These are phyloP conservation scores for Calephelis perditalis DNA, from an alignment of 2,888 invertebrate species.

Conservation along the genomic window DNA sequence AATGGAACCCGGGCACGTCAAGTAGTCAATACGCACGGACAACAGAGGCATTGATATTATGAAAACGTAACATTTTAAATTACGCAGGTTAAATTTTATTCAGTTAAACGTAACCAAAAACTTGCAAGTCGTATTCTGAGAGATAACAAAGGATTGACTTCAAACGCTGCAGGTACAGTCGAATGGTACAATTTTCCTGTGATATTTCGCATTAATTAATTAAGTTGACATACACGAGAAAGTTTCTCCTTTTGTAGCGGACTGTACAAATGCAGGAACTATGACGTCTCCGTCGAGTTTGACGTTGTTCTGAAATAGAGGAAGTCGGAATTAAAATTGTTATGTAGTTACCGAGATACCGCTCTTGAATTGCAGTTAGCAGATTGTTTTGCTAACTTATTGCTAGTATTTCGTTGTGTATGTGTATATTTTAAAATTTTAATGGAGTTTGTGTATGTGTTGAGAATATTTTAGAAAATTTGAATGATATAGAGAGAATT, in stretches of 20 bases:
- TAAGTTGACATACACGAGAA: slow-evolving; percentile 7
- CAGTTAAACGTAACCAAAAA: background rate
- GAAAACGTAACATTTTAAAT: too few relatives aligned
- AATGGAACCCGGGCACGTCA: too few relatives aligned
- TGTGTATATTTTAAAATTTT: too few relatives aligned
- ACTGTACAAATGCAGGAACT: slow-evolving; percentile 13
- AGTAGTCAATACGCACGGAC: too few relatives aligned
- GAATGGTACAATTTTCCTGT: slow-evolving; percentile 2
- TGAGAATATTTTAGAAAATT: too few relatives aligned
- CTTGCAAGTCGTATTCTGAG: background rate
- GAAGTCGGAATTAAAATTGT: slow-evolving; percentile 13
- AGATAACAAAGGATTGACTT: background rate
- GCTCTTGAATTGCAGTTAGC: slow-evolving; percentile 11
- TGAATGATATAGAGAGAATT: too few relatives aligned
- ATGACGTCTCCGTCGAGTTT: slow-evolving; percentile 10
- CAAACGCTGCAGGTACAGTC: background rate
- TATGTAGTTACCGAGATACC: background rate
- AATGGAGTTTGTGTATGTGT: too few relatives aligned
- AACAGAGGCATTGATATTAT: too few relatives aligned
- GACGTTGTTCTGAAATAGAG: slow-evolving; percentile 4
- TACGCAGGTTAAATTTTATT: too few relatives aligned
- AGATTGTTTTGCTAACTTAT: slow-evolving; percentile 8
- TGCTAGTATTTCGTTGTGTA: slow-evolving; percentile 1
- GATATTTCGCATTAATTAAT: slow-evolving; percentile 8
- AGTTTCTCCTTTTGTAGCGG: slow-evolving; percentile 5